phyloP scores from a whole-genome alignment of 2,113 vertebrate species.

The Phrynocephalus versicolor region DNA sequence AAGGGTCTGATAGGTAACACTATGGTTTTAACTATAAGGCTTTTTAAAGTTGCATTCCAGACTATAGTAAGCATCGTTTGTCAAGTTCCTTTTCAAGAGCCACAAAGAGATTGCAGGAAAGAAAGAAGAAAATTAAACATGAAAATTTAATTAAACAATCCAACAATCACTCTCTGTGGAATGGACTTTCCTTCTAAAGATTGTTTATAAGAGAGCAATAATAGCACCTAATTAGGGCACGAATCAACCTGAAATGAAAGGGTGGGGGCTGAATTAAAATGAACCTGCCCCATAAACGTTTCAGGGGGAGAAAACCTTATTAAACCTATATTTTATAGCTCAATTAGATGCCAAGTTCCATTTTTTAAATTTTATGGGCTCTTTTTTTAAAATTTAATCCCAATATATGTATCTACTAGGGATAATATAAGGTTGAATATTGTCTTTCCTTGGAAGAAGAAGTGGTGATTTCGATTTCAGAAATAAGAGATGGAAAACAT shows the following conservation, averaged over 20 bases:
- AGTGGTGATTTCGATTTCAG: rapidly evolving
- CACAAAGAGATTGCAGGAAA: constrained; percentile 53
- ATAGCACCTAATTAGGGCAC: constrained; percentile 60
- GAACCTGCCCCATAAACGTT: background rate
- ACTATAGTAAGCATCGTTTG: too few species aligned
- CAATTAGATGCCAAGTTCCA: background rate
- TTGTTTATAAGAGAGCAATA: constrained; percentile 70
- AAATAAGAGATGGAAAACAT: background rate
- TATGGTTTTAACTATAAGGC: too few species aligned
- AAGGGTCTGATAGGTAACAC: too few species aligned
- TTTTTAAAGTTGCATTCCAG: too few species aligned
- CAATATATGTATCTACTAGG: background rate
- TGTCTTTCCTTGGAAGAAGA: background rate
- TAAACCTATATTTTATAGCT: constrained; percentile 36
- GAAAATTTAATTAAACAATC: constrained; percentile 78
- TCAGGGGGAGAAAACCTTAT: constrained; percentile 24
- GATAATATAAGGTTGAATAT: rapidly evolving
- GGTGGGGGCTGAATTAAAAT: background rate
- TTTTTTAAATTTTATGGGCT: constrained; percentile 23
- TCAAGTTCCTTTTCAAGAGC: background rate
- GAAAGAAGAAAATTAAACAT: constrained; percentile 74
- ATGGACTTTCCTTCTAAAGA: constrained; percentile 49
- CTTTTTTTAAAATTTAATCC: constrained; percentile 42
- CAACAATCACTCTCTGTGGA: constrained; percentile 68
- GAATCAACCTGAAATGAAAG: constrained; percentile 36